Conservation (phyloP, 2,113 vertebrate genomes). For the Cathartes aura region DNA sequence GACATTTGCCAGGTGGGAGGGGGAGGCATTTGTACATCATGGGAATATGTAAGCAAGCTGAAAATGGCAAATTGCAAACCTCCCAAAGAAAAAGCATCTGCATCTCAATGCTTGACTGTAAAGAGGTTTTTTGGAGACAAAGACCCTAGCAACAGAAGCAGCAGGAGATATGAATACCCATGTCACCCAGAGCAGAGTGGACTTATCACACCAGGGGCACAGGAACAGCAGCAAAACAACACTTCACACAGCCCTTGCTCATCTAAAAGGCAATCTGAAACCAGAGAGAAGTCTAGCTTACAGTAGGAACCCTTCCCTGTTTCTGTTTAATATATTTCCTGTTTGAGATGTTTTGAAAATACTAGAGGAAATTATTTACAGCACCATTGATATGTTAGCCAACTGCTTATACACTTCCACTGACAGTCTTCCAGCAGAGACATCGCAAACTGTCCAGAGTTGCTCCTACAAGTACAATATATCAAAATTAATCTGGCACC, state of each 20-base stretch:
- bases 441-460: constrained; percentile 20
- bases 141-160: neutral
- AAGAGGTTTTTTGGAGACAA: neutral
- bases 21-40: neutral
- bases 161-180: neutral
- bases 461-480: constrained; percentile 22
- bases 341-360: constrained; percentile 10
- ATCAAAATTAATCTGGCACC: constrained; percentile 74
- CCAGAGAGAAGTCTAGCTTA: neutral
- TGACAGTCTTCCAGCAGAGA: constrained; percentile 58
- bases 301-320: neutral
- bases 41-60: neutral
- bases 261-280: neutral
- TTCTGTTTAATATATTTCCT: neutral
- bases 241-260: neutral
- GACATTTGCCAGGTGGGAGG: neutral
- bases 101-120: neutral
- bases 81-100: neutral
- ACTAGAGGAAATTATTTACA: constrained; percentile 34
- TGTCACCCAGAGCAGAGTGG: neutral
- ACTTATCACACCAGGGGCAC: neutral
- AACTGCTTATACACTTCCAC: constrained; percentile 30
- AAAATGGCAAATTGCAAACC: neutral
- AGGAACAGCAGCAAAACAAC: neutral
- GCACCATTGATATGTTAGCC: neutral